Evolutionary conservation across 2,888 invertebrate species (phyloP), one percentile per base, ranked within the genome.

Genomic region (Dermolepida albohirtum): DNA sequence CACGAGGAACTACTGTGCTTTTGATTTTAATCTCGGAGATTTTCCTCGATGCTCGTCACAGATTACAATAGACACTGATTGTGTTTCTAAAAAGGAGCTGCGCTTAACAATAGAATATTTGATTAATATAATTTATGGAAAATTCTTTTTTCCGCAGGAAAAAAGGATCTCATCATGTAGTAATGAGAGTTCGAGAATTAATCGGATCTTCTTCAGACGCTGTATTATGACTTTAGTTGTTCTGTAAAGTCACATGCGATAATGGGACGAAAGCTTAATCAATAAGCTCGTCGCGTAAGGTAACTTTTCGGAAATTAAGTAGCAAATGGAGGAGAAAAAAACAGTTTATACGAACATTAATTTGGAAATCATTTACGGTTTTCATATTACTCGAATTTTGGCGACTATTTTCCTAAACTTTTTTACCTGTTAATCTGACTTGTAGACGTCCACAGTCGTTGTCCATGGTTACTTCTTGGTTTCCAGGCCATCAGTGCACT

Each of bases 11-110:
- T n/a, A 51, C 51, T 51, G 29, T 12, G 29, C 22, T 27, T 51
- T 51, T 51, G 29, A 27, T 51, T 11, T 22, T 27, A 49, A 49
- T 49, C n/a, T n/a, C 10, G 27, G 10, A n/a, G 29, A 52, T 12
- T 52, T n/a, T 52, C n/a, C 12, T 6, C 7, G 47, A 10, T 16
- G 8, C 8, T 16, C 14, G 34, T 11, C 44, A 14, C 12, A 12
- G 50, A 57, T 57, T 49, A 66, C 57, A 66, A 66, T 66, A 40
- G 55, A 11, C 22, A n/a, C 50, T 57, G 66, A 66, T 57, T 66
- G 39, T 49, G 14, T 57, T 57, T 34, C 12, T 47, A 52, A 12
- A 22, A 49, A 14, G 22, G 34, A 27, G 2, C 39, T 10, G 34
- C 40, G 49, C 49, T 55, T 40, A 17, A 66, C 66, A 66, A 66